Percentiles rank a stretch among this genome's conserved stretches.
phyloP scores from a whole-genome alignment of 2,113 vertebrate genomes.

The Psilopsiagon aurifrons region DNA sequence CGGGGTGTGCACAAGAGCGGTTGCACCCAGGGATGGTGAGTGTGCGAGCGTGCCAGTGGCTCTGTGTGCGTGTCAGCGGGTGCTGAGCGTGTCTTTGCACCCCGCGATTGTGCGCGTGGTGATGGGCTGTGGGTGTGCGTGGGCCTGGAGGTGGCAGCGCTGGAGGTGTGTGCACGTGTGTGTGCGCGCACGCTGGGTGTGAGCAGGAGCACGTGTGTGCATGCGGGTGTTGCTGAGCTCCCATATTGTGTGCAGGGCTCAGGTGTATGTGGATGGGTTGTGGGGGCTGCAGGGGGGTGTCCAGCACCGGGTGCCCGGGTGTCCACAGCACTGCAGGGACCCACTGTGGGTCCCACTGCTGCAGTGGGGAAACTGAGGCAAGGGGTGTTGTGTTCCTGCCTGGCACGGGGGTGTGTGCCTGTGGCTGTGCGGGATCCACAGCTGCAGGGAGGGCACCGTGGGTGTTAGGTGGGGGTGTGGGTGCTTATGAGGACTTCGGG shows the following conservation, averaged over 20 bases:
- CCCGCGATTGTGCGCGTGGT: rapidly evolving
- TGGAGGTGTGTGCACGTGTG: not conserved
- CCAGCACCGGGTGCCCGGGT: no score
- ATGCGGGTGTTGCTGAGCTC: not conserved
- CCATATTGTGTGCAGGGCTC: not conserved
- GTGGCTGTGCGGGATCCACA: rapidly evolving
- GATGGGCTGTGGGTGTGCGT: not conserved
- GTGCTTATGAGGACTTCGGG: rapidly evolving
- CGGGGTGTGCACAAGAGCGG: not conserved
- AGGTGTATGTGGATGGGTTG: not conserved
- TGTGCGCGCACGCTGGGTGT: rapidly evolving
- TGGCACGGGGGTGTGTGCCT: rapidly evolving
- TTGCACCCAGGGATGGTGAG: not conserved
- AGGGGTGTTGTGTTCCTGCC: not conserved
- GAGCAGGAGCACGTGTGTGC: not conserved
- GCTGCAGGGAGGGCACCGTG: not conserved
- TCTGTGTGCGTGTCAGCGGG: not conserved
- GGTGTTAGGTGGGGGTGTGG: not conserved
- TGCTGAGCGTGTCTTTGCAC: not conserved
- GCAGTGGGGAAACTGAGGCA: not conserved
- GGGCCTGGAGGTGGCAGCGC: not conserved
- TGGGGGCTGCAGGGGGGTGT: not conserved
- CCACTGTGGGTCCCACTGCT: not conserved
- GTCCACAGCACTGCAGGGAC: rapidly evolving
- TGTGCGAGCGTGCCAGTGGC: not conserved